Evolutionary conservation across 2,113 vertebrate genomes (phyloP).

Genomic region (Ondatra zibethicus): DNA sequence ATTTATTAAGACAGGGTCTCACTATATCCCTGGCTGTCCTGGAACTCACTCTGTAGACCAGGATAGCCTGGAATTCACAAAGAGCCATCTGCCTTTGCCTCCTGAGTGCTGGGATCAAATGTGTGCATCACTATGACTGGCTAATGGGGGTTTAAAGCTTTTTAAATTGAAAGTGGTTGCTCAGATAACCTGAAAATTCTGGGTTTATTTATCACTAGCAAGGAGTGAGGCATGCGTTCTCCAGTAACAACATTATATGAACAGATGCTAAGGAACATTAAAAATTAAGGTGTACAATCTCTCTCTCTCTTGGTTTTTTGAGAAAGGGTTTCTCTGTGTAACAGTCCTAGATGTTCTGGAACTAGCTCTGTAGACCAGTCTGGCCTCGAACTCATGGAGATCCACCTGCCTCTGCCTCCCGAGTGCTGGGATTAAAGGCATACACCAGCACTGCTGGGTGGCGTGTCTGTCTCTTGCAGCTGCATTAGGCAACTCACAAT

Average conservation of each 20-base stretch:
- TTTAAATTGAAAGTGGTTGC: conserved; percentile 54
- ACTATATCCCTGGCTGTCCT: neutral
- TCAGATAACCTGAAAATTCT: conserved; percentile 24
- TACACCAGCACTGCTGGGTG: too few species aligned
- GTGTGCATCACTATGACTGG: neutral
- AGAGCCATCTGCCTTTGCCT: neutral
- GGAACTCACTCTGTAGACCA: neutral
- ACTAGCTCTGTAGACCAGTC: too few species aligned
- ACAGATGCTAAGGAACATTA: neutral
- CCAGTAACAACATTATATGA: conserved; percentile 70
- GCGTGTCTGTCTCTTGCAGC: neutral
- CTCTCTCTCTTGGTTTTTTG: too few species aligned
- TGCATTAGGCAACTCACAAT: neutral
- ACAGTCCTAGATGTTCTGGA: too few species aligned
- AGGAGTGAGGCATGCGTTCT: conserved; percentile 34
- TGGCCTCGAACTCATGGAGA: too few species aligned
- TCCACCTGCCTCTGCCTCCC: too few species aligned
- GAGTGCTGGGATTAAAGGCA: too few species aligned
- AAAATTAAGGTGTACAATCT: conserved; percentile 66
- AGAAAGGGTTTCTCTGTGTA: too few species aligned
- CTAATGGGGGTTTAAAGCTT: conserved; percentile 43
- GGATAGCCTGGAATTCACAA: neutral
- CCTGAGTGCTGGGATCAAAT: neutral
- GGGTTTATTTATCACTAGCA: neutral
- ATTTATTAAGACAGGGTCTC: neutral